Evolutionary conservation across 2,888 invertebrate species (phyloP), one percentile per base, ranked within the genome.

Genomic region (Hypena proboscidalis): DNA sequence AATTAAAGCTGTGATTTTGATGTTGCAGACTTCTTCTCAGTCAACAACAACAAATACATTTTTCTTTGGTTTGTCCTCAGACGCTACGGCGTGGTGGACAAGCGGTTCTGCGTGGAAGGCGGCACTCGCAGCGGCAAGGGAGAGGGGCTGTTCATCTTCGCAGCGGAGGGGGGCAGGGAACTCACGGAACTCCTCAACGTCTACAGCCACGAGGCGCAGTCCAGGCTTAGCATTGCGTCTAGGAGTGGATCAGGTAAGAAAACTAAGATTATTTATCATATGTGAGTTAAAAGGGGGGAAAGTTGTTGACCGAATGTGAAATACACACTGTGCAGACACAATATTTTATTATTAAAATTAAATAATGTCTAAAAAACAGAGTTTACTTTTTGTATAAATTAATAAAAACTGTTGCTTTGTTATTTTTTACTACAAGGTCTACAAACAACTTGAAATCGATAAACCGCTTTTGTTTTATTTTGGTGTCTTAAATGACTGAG

Each of bases 41-140:
- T 14, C 3, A 5, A 21, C 21, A 21, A 21, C 21, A 3, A 7
- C 21, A 15, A 31, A 1, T 2, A 26, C 1, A 6, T 11, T 5
- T 4, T 25, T 15, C 19, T 32, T 5, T 56, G n/a, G n/a, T n/a
- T n/a, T n/a, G n/a, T 47, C 60, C 77, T 75, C 79, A 93, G 97
- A 67, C 94, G 97, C 46, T 98, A 96, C 88, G 97, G 97, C 11
- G 94, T 96, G 33, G 95, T 97, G 8, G 97, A 97, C 70, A 95
- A 96, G 42, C 91, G 96, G 53, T 97, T 97, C 84, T 97, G 97
- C 77, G 97, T 97, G 82, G 97, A 98, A 80, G 97, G 97, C 0
- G 97, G 97, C 1, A 96, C 97, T 1, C 92, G 96, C 43, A 97
- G 97, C 87, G 96, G 96, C 4, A 94, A 94, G 70, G 96, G 95